Conservation (phyloP, 1,140 invertebrate genomes). For the Aphis craccivora region DNA sequence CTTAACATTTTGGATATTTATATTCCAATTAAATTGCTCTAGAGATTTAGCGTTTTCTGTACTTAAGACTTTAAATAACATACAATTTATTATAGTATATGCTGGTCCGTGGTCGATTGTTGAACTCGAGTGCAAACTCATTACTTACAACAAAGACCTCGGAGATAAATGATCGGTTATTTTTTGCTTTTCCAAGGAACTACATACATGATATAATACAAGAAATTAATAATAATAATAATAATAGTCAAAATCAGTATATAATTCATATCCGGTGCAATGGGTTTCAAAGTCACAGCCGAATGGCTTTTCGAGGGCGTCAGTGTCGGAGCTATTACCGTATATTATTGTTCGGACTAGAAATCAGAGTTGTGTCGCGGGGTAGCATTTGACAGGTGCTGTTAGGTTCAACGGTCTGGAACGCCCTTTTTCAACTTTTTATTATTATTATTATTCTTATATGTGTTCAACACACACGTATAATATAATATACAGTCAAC, state of each 20-base stretch:
- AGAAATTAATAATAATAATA: background rate
- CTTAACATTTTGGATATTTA: background rate
- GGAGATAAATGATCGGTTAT: background rate
- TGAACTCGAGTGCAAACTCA: background rate
- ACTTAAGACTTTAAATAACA: background rate
- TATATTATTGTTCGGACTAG: constrained; percentile 50
- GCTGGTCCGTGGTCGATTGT: background rate
- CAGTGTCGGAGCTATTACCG: constrained; percentile 50
- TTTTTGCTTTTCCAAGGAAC: background rate
- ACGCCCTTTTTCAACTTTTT: constrained; percentile 50
- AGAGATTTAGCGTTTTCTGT: background rate
- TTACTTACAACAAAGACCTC: background rate
- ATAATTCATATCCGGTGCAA: constrained; percentile 52
- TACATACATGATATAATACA: background rate
- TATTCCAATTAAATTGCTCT: background rate
- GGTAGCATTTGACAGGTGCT: constrained; percentile 56
- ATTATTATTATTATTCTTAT: constrained; percentile 1
- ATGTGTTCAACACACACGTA: background rate
- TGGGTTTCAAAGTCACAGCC: constrained; percentile 47
- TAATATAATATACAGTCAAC: background rate
- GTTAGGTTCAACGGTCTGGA: constrained; percentile 54
- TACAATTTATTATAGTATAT: background rate
- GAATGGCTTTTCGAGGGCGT: constrained; percentile 54
- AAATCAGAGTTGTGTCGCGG: constrained; percentile 56
- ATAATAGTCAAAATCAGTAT: constrained; percentile 10